phyloP scores from a whole-genome alignment of 1,140 invertebrate genomes.

The Aradophagus sp. region DNA sequence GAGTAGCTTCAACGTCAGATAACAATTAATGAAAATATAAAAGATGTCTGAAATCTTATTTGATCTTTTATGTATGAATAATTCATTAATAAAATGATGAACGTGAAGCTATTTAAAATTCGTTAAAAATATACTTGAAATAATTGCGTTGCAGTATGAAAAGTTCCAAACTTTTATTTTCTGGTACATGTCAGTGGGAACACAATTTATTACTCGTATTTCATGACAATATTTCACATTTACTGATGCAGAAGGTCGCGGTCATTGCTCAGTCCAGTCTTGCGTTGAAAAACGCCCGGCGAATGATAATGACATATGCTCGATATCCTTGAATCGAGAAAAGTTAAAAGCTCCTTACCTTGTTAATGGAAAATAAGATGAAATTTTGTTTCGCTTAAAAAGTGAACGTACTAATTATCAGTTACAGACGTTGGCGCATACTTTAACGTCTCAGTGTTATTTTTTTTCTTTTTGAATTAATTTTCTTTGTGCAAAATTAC shows the following conservation, averaged over 20 bases:
- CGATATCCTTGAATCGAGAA: conserved; percentile 43
- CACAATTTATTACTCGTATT: conserved; percentile 13
- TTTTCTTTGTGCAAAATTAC: conserved; percentile 20
- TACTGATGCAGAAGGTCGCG: conserved; percentile 38
- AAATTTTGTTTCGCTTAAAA: conserved; percentile 5
- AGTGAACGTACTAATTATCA: not conserved
- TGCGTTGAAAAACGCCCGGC: conserved; percentile 31
- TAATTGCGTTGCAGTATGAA: too few species aligned
- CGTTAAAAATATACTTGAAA: too few species aligned
- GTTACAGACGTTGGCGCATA: conserved; percentile 3
- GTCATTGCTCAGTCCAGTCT: conserved; percentile 48
- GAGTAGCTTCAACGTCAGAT: too few species aligned
- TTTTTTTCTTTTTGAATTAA: conserved; percentile 13
- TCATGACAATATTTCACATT: conserved; percentile 27
- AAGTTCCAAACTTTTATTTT: too few species aligned
- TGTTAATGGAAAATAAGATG: conserved; percentile 17
- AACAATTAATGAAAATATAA: too few species aligned
- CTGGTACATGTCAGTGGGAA: too few species aligned
- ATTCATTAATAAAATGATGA: too few species aligned
- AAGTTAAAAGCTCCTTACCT: conserved; percentile 38
- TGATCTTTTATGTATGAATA: too few species aligned
- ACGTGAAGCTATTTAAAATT: too few species aligned
- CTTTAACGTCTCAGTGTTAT: conserved; percentile 9
- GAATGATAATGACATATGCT: conserved; percentile 42
- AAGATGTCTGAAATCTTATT: too few species aligned